Base-by-base conservation (phyloP, 1,140 invertebrate species). In the Limonius californicus region DNA sequence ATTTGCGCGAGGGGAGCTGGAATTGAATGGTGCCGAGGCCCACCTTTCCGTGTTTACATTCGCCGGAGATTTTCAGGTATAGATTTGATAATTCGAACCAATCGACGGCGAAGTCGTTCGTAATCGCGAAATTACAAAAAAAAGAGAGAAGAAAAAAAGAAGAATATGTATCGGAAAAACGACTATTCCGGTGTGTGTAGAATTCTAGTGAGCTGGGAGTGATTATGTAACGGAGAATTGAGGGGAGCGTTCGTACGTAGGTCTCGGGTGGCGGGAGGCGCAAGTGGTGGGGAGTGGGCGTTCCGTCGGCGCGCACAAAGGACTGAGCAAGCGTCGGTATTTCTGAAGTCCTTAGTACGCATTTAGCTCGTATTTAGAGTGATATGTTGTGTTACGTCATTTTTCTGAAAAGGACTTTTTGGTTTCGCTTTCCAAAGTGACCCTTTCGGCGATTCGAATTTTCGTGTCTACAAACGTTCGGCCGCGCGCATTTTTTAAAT, bases 381-480 rank as follows among this genome's bases (percentile, higher is more conserved):
- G 75, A 76, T 75, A 75, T 75, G 72, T 75, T 75, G 72, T 72
- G 72, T 76, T 76, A 76, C 74, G 72, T 75, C 72, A 75, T 76
- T 75, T 74, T 73, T 68, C 67, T 63, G 71, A 74, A 74, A 75
- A 76, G 69, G 66, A 70, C 63, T 73, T 72, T 75, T 75, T 74
- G 67, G 69, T 74, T 74, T 74, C 71, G 70, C 72, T 74, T 71
- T 68, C 68, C 70, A 71, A 73, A 75, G 72, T 74, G 70, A 74
- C 71, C 66, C 63, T 74, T 74, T 75, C 70, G 67, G 72, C 67
- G 62, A 56, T 66, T 73, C 68, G 60, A 53, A 55, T 65, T 65
- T 66, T 62, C 55, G 39, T 58, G 16, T 50, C 39, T 55, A 27
- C 53, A 54, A 27, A 14, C 20, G 6, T 55, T 55, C 27, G 20